A percentile compares a stretch with the other conserved stretches of the same genome.
Evolutionary conservation across 2,797 vertebrate genomes (phyloP).

Genomic region (Microhierax caerulescens): DNA sequence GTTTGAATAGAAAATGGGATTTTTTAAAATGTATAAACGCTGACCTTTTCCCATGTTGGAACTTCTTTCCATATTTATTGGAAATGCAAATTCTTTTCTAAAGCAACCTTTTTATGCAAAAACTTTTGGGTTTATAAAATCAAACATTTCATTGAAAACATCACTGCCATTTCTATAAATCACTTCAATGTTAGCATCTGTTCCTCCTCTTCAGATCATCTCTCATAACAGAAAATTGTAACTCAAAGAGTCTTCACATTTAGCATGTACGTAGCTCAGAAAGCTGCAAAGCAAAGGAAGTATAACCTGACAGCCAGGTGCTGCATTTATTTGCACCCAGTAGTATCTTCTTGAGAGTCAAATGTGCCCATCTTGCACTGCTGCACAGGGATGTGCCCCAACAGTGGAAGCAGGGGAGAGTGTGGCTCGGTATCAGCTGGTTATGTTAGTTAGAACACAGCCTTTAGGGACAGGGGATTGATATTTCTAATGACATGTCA

Average conservation of each 20-base stretch:
- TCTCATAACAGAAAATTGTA: not conserved
- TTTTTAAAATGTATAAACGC: not conserved
- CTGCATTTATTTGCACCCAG: not conserved
- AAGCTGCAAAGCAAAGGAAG: not conserved
- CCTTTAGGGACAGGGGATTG: not conserved
- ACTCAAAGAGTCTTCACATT: not conserved
- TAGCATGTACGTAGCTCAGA: not conserved
- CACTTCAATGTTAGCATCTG: not conserved
- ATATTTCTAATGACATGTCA: not conserved
- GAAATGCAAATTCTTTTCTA: not conserved
- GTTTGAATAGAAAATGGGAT: not conserved
- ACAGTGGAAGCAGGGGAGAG: not conserved
- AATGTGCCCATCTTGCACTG: not conserved
- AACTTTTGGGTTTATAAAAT: not conserved
- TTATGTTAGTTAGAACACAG: not conserved
- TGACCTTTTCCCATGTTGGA: not conserved
- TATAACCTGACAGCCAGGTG: not conserved
- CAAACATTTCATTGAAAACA: not conserved
- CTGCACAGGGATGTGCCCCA: not conserved
- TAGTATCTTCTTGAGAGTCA: not conserved
- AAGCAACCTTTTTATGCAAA: not conserved
- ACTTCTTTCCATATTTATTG: not conserved
- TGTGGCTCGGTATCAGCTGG: not conserved
- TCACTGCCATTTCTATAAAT: not conserved
- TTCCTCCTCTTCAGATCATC: not conserved